Conservation (phyloP, 2,888 invertebrate genomes). For the Volucella inanis region DNA sequence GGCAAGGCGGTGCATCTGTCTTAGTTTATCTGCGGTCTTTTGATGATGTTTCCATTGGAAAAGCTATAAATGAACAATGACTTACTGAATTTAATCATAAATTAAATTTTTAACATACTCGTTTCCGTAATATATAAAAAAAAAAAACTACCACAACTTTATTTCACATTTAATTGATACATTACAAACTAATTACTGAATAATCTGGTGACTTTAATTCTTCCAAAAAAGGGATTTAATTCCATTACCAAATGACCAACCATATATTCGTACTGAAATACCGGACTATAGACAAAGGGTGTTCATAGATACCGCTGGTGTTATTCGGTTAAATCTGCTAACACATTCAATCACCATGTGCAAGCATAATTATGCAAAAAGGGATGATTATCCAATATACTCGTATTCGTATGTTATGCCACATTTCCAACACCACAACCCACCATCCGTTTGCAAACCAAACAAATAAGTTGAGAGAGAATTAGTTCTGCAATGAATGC, state of each 20-base stretch:
- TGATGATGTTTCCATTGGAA: too few relatives aligned
- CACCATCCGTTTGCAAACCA: background rate
- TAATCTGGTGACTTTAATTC: conserved; percentile 12
- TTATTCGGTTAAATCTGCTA: conserved; percentile 40
- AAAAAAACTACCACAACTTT: too few relatives aligned
- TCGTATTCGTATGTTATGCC: background rate
- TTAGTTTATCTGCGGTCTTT: too few relatives aligned
- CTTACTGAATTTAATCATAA: too few relatives aligned
- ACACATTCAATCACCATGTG: conserved; percentile 48
- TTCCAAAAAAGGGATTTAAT: conserved; percentile 20
- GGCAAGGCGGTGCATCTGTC: too few relatives aligned
- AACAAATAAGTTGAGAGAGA: conserved; percentile 44
- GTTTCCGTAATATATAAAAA: too few relatives aligned
- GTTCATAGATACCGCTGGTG: conserved; percentile 48
- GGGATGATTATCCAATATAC: conserved; percentile 58
- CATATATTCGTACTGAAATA: conserved; percentile 60
- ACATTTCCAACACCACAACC: conserved; percentile 26
- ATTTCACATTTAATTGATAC: background rate
- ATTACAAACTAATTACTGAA: conserved; percentile 3
- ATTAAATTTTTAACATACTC: too few relatives aligned
- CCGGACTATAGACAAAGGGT: conserved; percentile 44
- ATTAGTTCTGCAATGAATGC: conserved; percentile 45
- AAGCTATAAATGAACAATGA: too few relatives aligned
- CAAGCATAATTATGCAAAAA: conserved; percentile 64
- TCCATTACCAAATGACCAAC: conserved; percentile 64